Evolutionary conservation across 2,797 vertebrate genomes (phyloP).

Genomic region (Bovichtus variegatus): DNA sequence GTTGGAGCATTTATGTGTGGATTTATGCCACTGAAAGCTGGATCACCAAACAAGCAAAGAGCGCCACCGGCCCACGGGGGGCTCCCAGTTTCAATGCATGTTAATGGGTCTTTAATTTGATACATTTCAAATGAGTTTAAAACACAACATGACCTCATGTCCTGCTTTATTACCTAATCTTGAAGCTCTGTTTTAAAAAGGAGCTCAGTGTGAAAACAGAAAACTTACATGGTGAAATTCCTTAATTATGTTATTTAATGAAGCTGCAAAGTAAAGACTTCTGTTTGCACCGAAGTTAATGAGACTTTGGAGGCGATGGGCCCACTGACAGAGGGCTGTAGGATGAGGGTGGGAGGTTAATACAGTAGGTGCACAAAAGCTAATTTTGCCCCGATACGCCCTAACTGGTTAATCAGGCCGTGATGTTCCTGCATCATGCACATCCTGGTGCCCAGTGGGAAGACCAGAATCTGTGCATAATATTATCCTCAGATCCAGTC

Average conservation of each 20-base stretch:
- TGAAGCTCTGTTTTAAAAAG: neutral
- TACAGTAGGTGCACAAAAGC: neutral
- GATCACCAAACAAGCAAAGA: conserved; percentile 5
- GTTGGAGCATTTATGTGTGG: neutral
- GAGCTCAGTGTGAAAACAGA: neutral
- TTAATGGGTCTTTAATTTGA: neutral
- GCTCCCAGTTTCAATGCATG: neutral
- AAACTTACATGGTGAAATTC: neutral
- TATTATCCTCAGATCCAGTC: conserved; percentile 25
- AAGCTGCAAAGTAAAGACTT: neutral
- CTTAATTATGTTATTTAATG: neutral
- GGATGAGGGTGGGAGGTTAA: neutral
- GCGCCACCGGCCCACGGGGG: neutral
- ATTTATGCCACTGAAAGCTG: neutral
- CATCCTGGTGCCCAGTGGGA: neutral
- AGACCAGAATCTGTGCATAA: conserved; percentile 3
- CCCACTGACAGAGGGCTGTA: neutral
- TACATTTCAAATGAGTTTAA: neutral
- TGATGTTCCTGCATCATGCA: neutral
- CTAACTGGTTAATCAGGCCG: neutral
- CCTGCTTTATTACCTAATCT: neutral
- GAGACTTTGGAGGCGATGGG: neutral
- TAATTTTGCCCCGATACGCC: neutral
- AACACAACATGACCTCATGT: neutral
- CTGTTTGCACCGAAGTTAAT: neutral